Conservation (phyloP, 2,888 invertebrate species). For the Leistus spinibarbis region DNA sequence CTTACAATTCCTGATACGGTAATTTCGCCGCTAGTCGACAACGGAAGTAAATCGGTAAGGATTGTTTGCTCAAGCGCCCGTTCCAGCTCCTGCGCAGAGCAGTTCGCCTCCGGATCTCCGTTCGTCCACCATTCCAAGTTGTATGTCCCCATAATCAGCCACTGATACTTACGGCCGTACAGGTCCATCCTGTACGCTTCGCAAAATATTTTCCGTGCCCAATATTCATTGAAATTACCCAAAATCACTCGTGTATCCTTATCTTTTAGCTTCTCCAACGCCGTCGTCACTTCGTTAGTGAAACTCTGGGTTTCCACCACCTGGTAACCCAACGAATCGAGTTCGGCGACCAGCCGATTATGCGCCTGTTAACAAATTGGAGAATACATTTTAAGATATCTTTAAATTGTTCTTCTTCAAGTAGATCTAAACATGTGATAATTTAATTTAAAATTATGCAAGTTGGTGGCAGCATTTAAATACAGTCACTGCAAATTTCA, state of each 20-base stretch:
- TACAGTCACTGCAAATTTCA: no score
- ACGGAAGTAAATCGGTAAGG: slow-evolving; percentile 83
- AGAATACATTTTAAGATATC: no score
- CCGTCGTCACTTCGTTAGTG: slow-evolving; percentile 83
- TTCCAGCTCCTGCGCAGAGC: slow-evolving; percentile 74
- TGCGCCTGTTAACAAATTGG: slow-evolving; percentile 69
- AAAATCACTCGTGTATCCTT: slow-evolving; percentile 91
- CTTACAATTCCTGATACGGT: slow-evolving; percentile 90
- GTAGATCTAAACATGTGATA: neutral
- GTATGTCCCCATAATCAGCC: slow-evolving; percentile 92
- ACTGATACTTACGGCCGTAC: slow-evolving; percentile 92
- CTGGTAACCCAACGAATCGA: slow-evolving; percentile 80
- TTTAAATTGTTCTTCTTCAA: neutral
- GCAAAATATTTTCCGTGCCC: slow-evolving; percentile 89
- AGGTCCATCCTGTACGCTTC: slow-evolving; percentile 85
- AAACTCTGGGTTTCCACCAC: slow-evolving; percentile 91
- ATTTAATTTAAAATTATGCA: no score
- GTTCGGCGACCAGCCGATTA: slow-evolving; percentile 83
- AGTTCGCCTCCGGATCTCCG: slow-evolving; percentile 65
- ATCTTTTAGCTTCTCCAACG: slow-evolving; percentile 80
- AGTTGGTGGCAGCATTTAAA: no score
- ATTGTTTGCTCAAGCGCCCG: slow-evolving; percentile 87
- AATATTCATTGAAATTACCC: slow-evolving; percentile 94
- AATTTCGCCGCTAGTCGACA: slow-evolving; percentile 84
- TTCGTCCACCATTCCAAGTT: slow-evolving; percentile 76